Evolutionary conservation across 2,797 vertebrate genomes (phyloP).

Genomic region (Momotus momota): DNA sequence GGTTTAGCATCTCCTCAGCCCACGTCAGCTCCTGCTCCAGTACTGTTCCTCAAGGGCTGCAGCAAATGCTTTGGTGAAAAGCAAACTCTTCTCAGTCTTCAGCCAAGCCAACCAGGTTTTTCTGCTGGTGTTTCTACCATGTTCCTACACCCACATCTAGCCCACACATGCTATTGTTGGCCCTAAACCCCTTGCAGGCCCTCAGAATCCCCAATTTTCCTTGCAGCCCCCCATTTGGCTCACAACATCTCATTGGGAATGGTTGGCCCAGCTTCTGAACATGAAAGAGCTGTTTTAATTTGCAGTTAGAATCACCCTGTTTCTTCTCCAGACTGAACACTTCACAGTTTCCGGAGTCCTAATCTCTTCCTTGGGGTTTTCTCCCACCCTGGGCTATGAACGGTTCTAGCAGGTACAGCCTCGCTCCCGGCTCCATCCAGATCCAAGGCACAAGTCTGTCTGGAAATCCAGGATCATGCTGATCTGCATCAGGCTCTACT

Average conservation of each 20-base stretch:
- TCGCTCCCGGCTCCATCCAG: background rate
- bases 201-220: background rate
- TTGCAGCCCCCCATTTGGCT: background rate
- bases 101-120: background rate
- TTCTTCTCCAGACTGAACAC: background rate
- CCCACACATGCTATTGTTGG: background rate
- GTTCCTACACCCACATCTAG: background rate
- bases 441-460: background rate
- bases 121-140: background rate
- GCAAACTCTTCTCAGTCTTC: background rate
- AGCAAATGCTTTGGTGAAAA: background rate
- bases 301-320: background rate
- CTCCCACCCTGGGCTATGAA: background rate
- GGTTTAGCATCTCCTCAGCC: background rate
- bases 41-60: background rate
- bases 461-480: background rate
- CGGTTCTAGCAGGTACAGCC: background rate
- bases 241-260: background rate
- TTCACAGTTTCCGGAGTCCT: background rate
- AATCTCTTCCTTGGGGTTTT: background rate
- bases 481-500: background rate
- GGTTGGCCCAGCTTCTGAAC: background rate
- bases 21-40: fast-evolving
- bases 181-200: background rate
- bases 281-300: background rate